phyloP scores from a whole-genome alignment of 1,140 invertebrate genomes.

The Eufriesea mexicana region DNA sequence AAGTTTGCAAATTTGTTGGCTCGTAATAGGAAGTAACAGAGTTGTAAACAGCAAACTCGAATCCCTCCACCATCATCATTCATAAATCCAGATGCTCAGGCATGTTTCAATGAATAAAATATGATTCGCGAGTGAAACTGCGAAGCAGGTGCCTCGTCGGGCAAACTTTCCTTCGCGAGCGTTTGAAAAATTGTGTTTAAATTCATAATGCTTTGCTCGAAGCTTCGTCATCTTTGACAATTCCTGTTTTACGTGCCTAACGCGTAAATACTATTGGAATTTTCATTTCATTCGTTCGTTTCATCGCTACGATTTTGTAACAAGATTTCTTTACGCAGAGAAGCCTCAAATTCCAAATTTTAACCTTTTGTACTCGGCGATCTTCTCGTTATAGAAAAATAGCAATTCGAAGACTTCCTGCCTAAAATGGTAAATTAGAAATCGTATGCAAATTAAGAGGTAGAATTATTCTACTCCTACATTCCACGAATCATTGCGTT shows the following conservation, averaged over 20 bases:
- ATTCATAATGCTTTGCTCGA: not conserved
- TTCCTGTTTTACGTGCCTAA: not conserved
- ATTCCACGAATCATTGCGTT: too few relatives aligned
- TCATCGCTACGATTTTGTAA: too few relatives aligned
- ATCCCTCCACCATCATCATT: not conserved
- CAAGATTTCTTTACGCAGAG: too few relatives aligned
- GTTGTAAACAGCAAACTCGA: not conserved
- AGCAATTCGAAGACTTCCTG: too few relatives aligned
- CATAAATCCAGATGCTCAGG: slow-evolving; percentile 12
- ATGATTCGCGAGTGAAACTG: slow-evolving; percentile 2
- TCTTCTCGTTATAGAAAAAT: too few relatives aligned
- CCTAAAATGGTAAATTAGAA: too few relatives aligned
- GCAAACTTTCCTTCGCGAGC: not conserved
- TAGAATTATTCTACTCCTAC: too few relatives aligned
- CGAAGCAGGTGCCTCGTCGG: not conserved
- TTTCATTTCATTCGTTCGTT: too few relatives aligned
- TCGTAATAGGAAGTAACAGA: not conserved
- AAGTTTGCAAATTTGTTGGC: not conserved
- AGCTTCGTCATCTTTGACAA: not conserved
- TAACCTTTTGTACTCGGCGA: too few relatives aligned
- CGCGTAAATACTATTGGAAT: too few relatives aligned
- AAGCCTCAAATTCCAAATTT: too few relatives aligned
- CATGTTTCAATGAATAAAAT: slow-evolving; percentile 19
- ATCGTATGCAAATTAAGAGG: too few relatives aligned
- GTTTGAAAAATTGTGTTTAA: not conserved